These are phyloP conservation scores for Silurus asotus DNA, from an alignment of 2,113 vertebrate species.

Conservation along the genomic window DNA sequence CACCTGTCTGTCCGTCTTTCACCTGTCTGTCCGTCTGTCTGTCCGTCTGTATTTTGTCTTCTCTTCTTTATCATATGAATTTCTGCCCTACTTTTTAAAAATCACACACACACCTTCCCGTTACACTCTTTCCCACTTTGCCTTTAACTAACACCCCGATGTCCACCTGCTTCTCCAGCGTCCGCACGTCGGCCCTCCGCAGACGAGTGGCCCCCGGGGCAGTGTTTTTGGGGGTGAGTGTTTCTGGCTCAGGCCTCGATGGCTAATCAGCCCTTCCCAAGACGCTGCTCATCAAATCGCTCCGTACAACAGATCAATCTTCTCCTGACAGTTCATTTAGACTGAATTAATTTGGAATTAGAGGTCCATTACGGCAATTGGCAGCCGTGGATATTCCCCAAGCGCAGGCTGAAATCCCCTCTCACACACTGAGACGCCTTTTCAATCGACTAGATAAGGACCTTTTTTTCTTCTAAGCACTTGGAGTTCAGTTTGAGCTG, in stretches of 20 bases:
- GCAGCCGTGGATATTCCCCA: constrained; percentile 77
- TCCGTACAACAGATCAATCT: constrained; percentile 90
- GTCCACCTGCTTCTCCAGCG: constrained; percentile 59
- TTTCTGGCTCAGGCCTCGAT: constrained; percentile 69
- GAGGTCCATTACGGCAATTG: constrained; percentile 85
- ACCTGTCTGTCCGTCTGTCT: too few species aligned
- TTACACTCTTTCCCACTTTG: neutral
- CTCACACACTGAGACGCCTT: constrained; percentile 65
- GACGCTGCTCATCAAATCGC: constrained; percentile 79
- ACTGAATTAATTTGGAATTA: constrained; percentile 97
- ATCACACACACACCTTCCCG: neutral
- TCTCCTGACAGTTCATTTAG: constrained; percentile 94
- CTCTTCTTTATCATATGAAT: neutral
- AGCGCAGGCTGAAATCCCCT: constrained; percentile 68
- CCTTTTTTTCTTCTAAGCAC: constrained; percentile 56
- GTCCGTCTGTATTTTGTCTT: neutral
- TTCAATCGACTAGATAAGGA: constrained; percentile 81
- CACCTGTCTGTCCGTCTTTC: too few species aligned
- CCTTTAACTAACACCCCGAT: constrained; percentile 14
- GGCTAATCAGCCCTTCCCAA: constrained; percentile 80
- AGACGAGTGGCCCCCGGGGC: constrained; percentile 74
- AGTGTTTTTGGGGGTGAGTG: constrained; percentile 61
- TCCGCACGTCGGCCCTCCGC: constrained; percentile 47
- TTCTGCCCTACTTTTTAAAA: neutral
- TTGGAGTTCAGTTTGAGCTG: constrained; percentile 64